Conservation (phyloP, 2,888 invertebrate species). For the Panopea generosa region DNA sequence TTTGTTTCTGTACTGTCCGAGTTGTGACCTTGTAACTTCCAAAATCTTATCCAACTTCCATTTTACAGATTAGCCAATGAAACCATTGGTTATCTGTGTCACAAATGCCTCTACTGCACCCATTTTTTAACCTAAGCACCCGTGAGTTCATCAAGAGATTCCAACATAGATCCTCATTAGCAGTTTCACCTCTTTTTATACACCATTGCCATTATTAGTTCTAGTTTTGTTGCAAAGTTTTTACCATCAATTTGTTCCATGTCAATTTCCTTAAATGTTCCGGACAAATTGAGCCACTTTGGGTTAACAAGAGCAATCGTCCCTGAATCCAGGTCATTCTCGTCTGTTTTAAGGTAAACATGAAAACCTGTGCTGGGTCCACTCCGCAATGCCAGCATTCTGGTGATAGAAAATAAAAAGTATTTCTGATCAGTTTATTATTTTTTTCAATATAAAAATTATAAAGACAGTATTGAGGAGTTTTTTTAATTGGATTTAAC, state of each 20-base stretch:
- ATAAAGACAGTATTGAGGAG: background rate
- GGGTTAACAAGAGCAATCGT: constrained; percentile 89
- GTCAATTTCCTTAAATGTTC: constrained; percentile 91
- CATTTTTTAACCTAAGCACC: too few species aligned
- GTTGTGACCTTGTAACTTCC: too few species aligned
- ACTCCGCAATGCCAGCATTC: constrained; percentile 94
- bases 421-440: background rate
- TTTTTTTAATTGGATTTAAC: too few species aligned
- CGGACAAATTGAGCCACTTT: constrained; percentile 97
- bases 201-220: constrained; percentile 93
- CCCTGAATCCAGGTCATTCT: constrained; percentile 57
- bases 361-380: constrained; percentile 95
- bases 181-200: constrained; percentile 48
- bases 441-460: background rate
- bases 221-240: constrained; percentile 98
- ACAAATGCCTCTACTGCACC: too few species aligned
- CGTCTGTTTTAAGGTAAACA: constrained; percentile 91
- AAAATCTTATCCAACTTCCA: too few species aligned
- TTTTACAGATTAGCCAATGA: too few species aligned
- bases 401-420: constrained; percentile 59
- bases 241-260: constrained; percentile 98
- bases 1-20: too few species aligned
- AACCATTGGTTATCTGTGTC: too few species aligned
- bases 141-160: too few species aligned
- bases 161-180: background rate